Percentiles rank a stretch among this genome's conserved stretches.
phyloP scores from a whole-genome alignment of 2,113 vertebrate genomes.

The Geococcyx californianus region DNA sequence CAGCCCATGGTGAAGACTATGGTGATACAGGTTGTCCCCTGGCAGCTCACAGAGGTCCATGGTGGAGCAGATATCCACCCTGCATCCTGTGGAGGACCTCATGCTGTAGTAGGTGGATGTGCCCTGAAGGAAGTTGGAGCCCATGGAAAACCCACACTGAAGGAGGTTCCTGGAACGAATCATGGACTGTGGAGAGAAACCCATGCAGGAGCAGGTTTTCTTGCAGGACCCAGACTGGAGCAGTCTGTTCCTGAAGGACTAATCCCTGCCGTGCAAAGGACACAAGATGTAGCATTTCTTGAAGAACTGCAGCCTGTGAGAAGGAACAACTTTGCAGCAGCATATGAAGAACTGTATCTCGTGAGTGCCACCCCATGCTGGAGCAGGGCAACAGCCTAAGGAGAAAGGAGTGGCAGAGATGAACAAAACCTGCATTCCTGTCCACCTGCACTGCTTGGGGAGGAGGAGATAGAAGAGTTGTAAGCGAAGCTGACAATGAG shows the following conservation, averaged over 20 bases:
- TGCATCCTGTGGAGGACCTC: neutral
- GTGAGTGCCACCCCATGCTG: fast-evolving
- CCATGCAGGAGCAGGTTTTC: neutral
- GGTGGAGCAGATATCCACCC: neutral
- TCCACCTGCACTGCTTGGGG: neutral
- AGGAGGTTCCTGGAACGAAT: neutral
- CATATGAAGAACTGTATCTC: neutral
- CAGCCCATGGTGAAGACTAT: fast-evolving
- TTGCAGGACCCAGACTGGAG: neutral
- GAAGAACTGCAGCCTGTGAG: neutral
- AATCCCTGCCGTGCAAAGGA: neutral
- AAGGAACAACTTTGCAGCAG: neutral
- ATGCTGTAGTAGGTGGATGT: too few relatives aligned
- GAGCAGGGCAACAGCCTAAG: neutral
- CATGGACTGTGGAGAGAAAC: neutral
- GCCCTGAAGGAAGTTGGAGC: too few relatives aligned
- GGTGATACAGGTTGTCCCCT: neutral
- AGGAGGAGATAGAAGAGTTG: neutral
- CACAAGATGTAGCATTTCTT: neutral
- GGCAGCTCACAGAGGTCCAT: neutral
- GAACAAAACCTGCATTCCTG: neutral
- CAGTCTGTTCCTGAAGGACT: neutral
- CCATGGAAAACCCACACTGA: too few relatives aligned
- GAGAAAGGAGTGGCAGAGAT: neutral
- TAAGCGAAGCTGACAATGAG: neutral